These are phyloP conservation scores for Elgaria multicarinata DNA, from an alignment of 2,113 vertebrate species.

Conservation along the genomic window DNA sequence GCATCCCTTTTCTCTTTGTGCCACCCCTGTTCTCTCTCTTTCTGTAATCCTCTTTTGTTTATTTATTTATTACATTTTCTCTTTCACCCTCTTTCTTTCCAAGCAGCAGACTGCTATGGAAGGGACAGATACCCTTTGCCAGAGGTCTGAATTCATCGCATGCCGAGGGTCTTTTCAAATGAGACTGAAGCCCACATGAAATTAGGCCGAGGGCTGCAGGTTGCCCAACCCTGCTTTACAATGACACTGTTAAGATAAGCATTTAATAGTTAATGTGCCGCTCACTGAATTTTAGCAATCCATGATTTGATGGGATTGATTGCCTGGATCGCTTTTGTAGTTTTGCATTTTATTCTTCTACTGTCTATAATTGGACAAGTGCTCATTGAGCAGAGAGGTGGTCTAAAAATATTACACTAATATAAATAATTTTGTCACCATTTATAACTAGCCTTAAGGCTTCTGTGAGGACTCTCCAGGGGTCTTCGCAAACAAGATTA, in stretches of 20 bases:
- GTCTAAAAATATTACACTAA: neutral
- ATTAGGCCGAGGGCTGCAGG: too few relatives aligned
- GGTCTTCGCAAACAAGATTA: neutral
- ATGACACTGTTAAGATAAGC: neutral
- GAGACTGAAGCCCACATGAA: too few relatives aligned
- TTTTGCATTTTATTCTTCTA: neutral
- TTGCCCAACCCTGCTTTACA: too few relatives aligned
- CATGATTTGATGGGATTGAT: neutral
- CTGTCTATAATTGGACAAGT: neutral
- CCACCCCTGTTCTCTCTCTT: too few relatives aligned
- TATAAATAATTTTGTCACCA: neutral
- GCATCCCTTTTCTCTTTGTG: too few relatives aligned
- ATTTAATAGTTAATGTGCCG: neutral
- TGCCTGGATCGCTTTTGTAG: neutral
- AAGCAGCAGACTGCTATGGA: too few relatives aligned
- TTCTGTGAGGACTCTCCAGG: neutral
- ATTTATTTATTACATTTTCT: too few relatives aligned
- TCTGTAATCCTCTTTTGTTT: too few relatives aligned
- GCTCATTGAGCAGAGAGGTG: neutral
- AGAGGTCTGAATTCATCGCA: too few relatives aligned
- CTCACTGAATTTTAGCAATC: neutral
- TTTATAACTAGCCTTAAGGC: neutral
- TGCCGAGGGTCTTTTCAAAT: too few relatives aligned
- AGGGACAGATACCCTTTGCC: too few relatives aligned
- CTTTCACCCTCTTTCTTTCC: too few relatives aligned